Conservation (phyloP, 2,113 vertebrate genomes). For the Steatornis caripensis region DNA sequence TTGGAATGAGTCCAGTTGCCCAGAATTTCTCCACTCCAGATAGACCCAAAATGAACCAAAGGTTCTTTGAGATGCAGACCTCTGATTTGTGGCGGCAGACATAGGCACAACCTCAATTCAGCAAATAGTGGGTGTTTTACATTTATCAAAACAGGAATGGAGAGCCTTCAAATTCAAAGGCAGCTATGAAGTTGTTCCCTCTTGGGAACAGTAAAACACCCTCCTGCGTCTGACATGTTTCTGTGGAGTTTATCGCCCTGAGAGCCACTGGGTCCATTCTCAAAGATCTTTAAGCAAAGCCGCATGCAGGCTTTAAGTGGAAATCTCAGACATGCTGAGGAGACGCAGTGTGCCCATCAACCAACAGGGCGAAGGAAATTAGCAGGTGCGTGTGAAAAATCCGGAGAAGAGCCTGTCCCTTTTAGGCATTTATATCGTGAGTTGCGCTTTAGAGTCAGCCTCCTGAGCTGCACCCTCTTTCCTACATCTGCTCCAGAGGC, state of each 20-base stretch:
- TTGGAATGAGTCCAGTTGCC: conserved; percentile 59
- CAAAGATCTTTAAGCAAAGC: background rate
- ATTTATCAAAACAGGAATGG: conserved; percentile 6
- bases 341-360: background rate
- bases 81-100: background rate
- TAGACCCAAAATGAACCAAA: conserved; percentile 46
- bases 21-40: conserved; percentile 55
- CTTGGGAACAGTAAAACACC: background rate
- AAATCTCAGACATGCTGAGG: background rate
- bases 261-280: background rate
- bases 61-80: conserved; percentile 19
- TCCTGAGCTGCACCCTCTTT: background rate
- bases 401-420: background rate
- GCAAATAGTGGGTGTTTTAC: background rate
- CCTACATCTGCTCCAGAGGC: background rate
- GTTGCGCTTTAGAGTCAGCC: background rate
- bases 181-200: background rate
- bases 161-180: background rate
- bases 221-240: background rate
- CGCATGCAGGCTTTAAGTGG: background rate
- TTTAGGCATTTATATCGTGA: background rate
- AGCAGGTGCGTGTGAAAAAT: background rate
- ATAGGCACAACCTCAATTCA: background rate
- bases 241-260: background rate
- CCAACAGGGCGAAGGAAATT: background rate